Percentiles rank a stretch among this genome's conserved stretches.
These are phyloP conservation scores for Caerostris darwini DNA, from an alignment of 1,140 invertebrate genomes.

Conservation along the genomic window DNA sequence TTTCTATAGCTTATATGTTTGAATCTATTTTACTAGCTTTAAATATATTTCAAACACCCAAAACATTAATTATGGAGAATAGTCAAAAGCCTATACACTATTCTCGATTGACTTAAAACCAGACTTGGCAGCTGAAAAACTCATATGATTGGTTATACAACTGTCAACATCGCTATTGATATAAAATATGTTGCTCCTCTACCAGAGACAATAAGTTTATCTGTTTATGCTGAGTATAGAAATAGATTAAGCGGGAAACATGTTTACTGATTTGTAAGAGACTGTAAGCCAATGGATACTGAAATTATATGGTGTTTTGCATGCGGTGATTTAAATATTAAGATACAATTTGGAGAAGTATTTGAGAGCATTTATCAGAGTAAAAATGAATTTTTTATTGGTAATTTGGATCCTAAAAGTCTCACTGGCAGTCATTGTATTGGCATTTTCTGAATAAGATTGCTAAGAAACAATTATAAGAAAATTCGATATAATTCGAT, in stretches of 20 bases:
- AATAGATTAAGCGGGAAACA: neutral
- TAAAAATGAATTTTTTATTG: too few species aligned
- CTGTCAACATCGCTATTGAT: conserved; percentile 33
- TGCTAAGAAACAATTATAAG: too few species aligned
- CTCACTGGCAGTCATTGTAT: too few species aligned
- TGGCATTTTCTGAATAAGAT: too few species aligned
- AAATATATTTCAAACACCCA: conserved; percentile 28
- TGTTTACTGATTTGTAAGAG: conserved; percentile 8
- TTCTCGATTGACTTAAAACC: conserved; percentile 31
- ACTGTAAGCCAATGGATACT: conserved; percentile 5
- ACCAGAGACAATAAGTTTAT: neutral
- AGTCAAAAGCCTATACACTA: neutral
- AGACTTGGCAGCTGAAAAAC: neutral
- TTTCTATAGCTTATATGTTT: conserved; percentile 12
- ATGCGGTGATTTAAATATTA: neutral
- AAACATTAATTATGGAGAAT: conserved; percentile 55
- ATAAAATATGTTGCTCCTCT: neutral
- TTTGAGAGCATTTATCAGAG: too few species aligned
- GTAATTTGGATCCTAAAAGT: too few species aligned
- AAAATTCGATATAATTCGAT: too few species aligned
- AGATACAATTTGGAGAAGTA: neutral
- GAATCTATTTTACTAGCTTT: conserved; percentile 60
- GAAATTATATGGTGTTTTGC: neutral
- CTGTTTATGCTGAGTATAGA: conserved; percentile 25
- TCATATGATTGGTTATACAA: neutral